A percentile compares a stretch with the other conserved stretches of the same genome.
phyloP scores from a whole-genome alignment of 2,113 vertebrate species.

The Zosterops japonicus region DNA sequence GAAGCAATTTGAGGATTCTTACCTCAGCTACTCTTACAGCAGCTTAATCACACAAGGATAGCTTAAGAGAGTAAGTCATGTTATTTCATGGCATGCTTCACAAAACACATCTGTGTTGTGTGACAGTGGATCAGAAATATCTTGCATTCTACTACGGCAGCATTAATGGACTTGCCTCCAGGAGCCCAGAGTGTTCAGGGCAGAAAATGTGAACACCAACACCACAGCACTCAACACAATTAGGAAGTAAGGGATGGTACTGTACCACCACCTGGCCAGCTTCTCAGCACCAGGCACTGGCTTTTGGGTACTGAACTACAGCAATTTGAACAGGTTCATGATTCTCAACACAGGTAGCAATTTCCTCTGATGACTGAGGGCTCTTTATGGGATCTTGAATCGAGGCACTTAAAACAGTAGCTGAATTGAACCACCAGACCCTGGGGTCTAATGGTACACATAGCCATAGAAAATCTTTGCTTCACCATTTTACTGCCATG shows the following conservation, averaged over 20 bases:
- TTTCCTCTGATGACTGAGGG: background rate
- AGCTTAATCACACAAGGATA: too few species aligned
- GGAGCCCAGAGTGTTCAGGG: background rate
- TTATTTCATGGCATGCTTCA: background rate
- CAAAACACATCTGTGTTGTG: background rate
- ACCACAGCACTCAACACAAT: background rate
- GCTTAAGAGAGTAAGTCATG: background rate
- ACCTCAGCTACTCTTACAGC: background rate
- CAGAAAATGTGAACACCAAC: background rate
- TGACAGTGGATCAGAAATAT: background rate
- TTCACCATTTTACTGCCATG: background rate
- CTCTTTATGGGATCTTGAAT: background rate
- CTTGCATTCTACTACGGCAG: background rate
- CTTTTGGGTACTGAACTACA: background rate
- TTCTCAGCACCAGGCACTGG: background rate
- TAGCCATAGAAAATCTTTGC: background rate
- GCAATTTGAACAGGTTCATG: background rate
- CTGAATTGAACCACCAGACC: background rate
- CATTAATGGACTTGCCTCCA: fast-evolving
- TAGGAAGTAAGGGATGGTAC: background rate
- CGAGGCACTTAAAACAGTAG: background rate
- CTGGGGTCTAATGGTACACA: background rate
- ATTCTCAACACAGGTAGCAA: fast-evolving
- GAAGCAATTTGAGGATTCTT: background rate
- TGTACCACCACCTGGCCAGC: background rate